Evolutionary conservation across 1,140 invertebrate genomes (phyloP).

Genomic region (Galleria mellonella): DNA sequence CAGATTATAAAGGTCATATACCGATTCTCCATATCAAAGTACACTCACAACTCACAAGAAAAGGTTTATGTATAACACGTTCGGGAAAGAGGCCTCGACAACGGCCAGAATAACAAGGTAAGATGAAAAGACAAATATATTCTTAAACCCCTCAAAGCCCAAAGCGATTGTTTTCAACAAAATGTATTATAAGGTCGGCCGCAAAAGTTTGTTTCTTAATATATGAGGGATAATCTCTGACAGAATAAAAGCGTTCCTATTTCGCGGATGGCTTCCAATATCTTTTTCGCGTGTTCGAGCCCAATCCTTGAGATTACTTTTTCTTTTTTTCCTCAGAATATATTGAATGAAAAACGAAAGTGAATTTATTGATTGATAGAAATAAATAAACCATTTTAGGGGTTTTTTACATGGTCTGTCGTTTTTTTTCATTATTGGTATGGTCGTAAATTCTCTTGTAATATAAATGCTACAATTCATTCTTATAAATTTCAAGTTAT

Average conservation of each 20-base stretch:
- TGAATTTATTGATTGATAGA: conserved; percentile 32
- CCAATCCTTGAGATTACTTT: conserved; percentile 37
- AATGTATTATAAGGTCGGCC: conserved; percentile 1
- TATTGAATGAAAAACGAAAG: conserved; percentile 37
- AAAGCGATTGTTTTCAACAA: conserved; percentile 1
- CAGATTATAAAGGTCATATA: too few species aligned
- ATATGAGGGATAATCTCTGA: conserved; percentile 36
- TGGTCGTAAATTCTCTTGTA: conserved; percentile 8
- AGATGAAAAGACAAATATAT: conserved; percentile 1
- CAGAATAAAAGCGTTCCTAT: conserved; percentile 33
- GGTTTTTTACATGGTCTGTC: neutral
- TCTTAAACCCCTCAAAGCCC: neutral
- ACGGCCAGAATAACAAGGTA: neutral
- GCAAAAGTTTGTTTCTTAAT: conserved; percentile 28
- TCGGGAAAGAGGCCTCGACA: too few species aligned
- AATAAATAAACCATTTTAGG: conserved; percentile 31
- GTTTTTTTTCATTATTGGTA: conserved; percentile 4
- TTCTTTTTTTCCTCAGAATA: conserved; percentile 24
- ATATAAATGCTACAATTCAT: conserved; percentile 4
- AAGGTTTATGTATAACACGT: too few species aligned
- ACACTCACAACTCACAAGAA: too few species aligned
- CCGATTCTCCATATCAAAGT: too few species aligned
- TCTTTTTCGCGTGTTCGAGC: conserved; percentile 40
- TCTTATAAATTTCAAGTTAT: too few species aligned
- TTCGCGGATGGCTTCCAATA: conserved; percentile 37